Base-by-base conservation (phyloP, 1,140 invertebrate species). In the Ctenoplectra terminalis region DNA sequence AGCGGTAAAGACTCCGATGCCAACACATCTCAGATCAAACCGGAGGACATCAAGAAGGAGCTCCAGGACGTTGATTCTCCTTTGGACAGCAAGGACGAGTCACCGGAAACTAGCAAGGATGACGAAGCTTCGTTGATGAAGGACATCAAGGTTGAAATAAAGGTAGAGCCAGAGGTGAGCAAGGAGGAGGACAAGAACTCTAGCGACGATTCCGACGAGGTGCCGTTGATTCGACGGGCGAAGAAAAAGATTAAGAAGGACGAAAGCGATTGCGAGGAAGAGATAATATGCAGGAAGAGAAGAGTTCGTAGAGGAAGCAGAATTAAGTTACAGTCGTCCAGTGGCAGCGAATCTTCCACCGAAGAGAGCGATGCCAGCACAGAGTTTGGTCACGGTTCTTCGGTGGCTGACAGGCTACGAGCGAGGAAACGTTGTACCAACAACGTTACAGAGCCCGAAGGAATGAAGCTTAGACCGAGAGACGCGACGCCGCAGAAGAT, bases 351-450 rank as follows among this genome's bases (percentile, higher is more conserved):
- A 7, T 91, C 88, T 0, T 93, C 92, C 9, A 93, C 91, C 75
- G 92, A 92, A 13, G 92, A 92, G 5, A 93, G 90, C 63, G 93
- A 94, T 50, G 83, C 34, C 2, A 90, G 90, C n/a, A 71, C 82
- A 0, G 85, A 88, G 64, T 85, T 87, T 20, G 87, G 83, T 13
- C 69, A 85, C n/a, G 89, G 87, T 69, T 90, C 92, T 1, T 88
- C 92, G 2, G 93, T 94, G 0, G 93, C 93, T 0, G 91, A 93
- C 46, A 87, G 93, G 77, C 70, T 94, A 20, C 84, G 93, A 2
- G 89, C 90, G 2, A 88, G 93, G 11, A 94, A 93, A 81, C 90
- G 92, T 9, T 74, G 87, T 15, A 81, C 58, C 0, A 86, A 60
- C n/a, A 85, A 76, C 37, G 26, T 34, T n/a, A 58, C 40, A 0